phyloP scores from a whole-genome alignment of 2,113 vertebrate genomes.

The Heteronetta atricapilla region DNA sequence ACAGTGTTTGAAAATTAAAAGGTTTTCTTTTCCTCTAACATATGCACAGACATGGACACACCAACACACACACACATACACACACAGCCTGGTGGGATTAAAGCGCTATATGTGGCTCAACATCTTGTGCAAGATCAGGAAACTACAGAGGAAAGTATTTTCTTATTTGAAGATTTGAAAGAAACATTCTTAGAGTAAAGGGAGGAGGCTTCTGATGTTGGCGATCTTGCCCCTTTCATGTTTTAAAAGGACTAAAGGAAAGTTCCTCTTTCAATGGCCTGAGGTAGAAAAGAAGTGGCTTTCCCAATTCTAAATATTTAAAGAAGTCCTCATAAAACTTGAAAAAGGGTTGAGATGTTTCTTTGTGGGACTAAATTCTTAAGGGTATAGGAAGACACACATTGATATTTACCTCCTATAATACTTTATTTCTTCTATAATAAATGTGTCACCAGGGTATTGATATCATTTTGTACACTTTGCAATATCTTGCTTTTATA shows the following conservation, averaged over 20 bases:
- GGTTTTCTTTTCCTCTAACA: background rate
- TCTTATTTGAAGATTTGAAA: slow-evolving; percentile 60
- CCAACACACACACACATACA: no score
- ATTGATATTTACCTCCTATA: slow-evolving; percentile 48
- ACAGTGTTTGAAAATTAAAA: background rate
- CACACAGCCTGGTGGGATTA: background rate
- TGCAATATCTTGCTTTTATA: slow-evolving; percentile 11
- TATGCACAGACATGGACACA: background rate
- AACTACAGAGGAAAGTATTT: slow-evolving; percentile 20
- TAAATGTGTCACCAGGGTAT: slow-evolving; percentile 9
- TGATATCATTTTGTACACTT: slow-evolving; percentile 32
- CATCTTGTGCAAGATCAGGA: slow-evolving; percentile 6
- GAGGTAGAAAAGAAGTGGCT: slow-evolving; percentile 43
- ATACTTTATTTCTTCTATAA: slow-evolving; percentile 55
- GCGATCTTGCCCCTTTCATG: slow-evolving; percentile 49
- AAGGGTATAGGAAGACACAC: slow-evolving; percentile 16
- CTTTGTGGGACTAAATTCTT: slow-evolving; percentile 51
- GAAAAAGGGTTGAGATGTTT: slow-evolving; percentile 56
- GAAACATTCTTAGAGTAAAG: slow-evolving; percentile 12
- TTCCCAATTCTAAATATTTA: slow-evolving; percentile 72
- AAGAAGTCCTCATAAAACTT: slow-evolving; percentile 56
- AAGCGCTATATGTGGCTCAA: background rate
- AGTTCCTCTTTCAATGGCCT: slow-evolving; percentile 48
- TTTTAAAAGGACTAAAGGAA: slow-evolving; percentile 60
- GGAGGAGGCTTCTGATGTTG: slow-evolving; percentile 31